Evolutionary conservation across 2,888 invertebrate species (phyloP), one percentile per base, ranked within the genome.

Genomic region (Erpobdella octoculata): DNA sequence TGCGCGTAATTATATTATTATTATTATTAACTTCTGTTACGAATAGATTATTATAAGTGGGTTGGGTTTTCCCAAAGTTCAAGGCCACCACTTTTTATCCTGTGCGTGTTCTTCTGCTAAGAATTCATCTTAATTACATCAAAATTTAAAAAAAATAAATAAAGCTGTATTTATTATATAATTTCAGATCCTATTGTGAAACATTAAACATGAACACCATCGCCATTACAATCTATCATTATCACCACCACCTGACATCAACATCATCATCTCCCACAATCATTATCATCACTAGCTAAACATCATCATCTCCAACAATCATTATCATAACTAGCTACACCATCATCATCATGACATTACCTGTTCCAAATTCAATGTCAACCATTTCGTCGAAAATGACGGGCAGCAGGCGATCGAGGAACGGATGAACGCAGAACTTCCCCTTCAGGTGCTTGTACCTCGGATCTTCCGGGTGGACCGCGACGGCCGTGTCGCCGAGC

Each of bases 401-500:
- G 0, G 94, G 93, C 76, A 99, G 84, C 74, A 87, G 87, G 71
- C 94, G 87, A 70, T 89, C 86, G 21, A 80, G 71, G 83, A 98
- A 92, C 0, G 98, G 97, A 87, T 99, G 98, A 58, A 86, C 84
- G 1, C 93, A 88, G 78, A 85, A 86, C 84, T 90, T 91, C 58
- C 94, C 94, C 75, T 92, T 88, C 66, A 93, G 77, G 69, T 83
- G 80, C 72, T 87, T 87, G 81, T 95, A 98, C 78, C 97, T 88
- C n/a, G 79, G 78, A 77, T 82, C 98, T 1, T 90, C 86, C 0
- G 98, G 97, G 85, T 99, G 91, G 0, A 99, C 95, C n/a, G 97
- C 97, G 0, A 99, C 90, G 0, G 94, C 98, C 0, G 93, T 91
- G 83, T 99, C 98, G 0, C 97, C 87, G 15, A 98, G 85, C 92